Percentiles rank a stretch among this genome's conserved stretches.
Evolutionary conservation across 2,113 vertebrate species (phyloP).

Genomic region (Brachionichthys hirsutus): DNA sequence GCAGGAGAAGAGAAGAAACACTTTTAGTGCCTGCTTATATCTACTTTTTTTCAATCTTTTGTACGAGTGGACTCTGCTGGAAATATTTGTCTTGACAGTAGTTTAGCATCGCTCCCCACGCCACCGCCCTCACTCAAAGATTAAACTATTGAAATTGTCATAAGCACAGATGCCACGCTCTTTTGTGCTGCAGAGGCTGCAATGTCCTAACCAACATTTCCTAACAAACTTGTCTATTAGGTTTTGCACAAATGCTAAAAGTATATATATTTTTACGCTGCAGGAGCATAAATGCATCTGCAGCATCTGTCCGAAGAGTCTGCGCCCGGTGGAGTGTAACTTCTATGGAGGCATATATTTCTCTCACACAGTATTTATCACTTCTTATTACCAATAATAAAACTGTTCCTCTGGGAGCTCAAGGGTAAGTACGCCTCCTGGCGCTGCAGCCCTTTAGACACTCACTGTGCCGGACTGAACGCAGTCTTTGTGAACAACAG

Average conservation of each 20-base stretch:
- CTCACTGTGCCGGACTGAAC: constrained; percentile 54
- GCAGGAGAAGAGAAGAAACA: constrained; percentile 79
- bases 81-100: constrained; percentile 89
- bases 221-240: constrained; percentile 37
- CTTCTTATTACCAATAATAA: constrained; percentile 82
- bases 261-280: constrained; percentile 4
- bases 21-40: constrained; percentile 83
- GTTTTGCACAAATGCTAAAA: constrained; percentile 25
- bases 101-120: constrained; percentile 71
- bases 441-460: constrained; percentile 70
- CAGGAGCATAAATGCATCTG: constrained; percentile 17
- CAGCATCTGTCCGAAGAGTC: constrained; percentile 36
- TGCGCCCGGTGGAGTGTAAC: constrained; percentile 44
- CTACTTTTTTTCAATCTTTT: constrained; percentile 76
- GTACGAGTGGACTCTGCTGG: constrained; percentile 82
- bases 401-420: constrained; percentile 76
- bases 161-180: constrained; percentile 73
- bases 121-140: constrained; percentile 74
- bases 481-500: constrained; percentile 33
- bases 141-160: constrained; percentile 81
- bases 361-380: constrained; percentile 74
- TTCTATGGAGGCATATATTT: constrained; percentile 52
- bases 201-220: constrained; percentile 52
- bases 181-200: constrained; percentile 27
- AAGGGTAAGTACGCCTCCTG: constrained; percentile 78